Evolutionary conservation across 2,113 vertebrate species (phyloP).

Genomic region (Rhea americana): DNA sequence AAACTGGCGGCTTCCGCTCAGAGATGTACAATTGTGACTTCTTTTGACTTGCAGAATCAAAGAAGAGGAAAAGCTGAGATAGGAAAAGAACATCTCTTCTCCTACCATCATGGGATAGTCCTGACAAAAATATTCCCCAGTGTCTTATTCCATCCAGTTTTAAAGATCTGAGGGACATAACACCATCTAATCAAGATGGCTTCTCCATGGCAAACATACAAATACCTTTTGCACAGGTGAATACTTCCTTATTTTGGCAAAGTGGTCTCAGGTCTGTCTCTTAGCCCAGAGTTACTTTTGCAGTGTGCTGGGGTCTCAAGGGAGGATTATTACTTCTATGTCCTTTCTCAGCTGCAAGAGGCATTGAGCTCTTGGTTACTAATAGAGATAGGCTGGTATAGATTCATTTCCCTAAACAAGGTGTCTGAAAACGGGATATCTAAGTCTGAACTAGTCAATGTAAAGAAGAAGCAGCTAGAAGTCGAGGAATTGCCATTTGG

Average conservation of each 20-base stretch:
- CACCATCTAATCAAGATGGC: background rate
- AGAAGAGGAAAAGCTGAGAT: accelerated
- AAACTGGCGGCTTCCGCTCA: background rate
- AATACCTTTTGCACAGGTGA: accelerated
- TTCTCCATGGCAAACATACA: accelerated
- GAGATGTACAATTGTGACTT: background rate
- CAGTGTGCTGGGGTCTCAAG: accelerated
- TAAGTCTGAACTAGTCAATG: background rate
- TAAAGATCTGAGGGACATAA: background rate
- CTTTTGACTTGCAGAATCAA: background rate
- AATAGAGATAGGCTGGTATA: background rate
- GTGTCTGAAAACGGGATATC: background rate
- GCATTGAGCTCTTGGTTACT: background rate
- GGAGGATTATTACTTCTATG: background rate
- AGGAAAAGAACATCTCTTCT: background rate
- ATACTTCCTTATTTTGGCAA: background rate
- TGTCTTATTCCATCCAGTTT: background rate
- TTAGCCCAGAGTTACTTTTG: accelerated
- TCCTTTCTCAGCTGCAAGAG: background rate
- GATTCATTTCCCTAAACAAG: background rate
- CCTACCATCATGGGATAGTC: background rate
- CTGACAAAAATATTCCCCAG: background rate
- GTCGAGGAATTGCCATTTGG: accelerated
- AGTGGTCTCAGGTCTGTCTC: background rate
- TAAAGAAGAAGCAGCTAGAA: background rate